Base-by-base conservation (phyloP, 2,113 vertebrate species). In the Gasterosteus nipponicus region DNA sequence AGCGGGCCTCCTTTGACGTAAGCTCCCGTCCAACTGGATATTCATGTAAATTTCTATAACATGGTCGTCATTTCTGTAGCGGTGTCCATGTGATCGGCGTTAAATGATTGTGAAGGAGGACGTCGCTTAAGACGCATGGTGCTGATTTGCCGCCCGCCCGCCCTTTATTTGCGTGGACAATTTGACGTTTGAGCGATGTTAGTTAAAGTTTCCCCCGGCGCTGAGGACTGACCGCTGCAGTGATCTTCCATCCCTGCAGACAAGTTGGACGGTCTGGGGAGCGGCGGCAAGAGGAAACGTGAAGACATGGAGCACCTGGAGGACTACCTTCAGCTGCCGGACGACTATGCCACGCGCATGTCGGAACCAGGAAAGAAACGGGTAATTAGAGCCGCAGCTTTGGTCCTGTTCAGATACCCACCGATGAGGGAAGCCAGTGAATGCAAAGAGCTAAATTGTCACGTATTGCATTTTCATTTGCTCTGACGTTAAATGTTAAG, bases 361-460 rank as follows among this genome's bases (percentile, higher is more conserved):
- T 99, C 97, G 7, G 93, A 98, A 81, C 98, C 98, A 10, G 98
- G 98, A 67, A 99, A 99, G 91, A 99, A 99, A 91, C 94, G 98
- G 96, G 98, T 95, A 94, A 91, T 72, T 69, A 51, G 44, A 58
- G 6, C 44, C 18, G 10, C 15, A 26, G 53, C 39, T 44, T 44
- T 51, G 11, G 10, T 44, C 7, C 1, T 22, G 2, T 58, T 26
- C 2, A 56, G 6, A 42, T 47, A 8, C 31, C 42, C 51, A 3
- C 35, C 14, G 57, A 7, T 3, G 4, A 29, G 35, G 19, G 7
- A 18, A 31, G 35, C 5, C n/a, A 18, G 16, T 12, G 10, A 33
- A 49, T 26, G 19, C n/a, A 10, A 51, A 51, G 15, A 51, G 19
- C 49, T 19, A 51, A 8, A 10, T n/a, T 10, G 49, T n/a, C 49